These are phyloP conservation scores for Agrilus cyanescens DNA, from an alignment of 2,888 invertebrate genomes.

Conservation along the genomic window DNA sequence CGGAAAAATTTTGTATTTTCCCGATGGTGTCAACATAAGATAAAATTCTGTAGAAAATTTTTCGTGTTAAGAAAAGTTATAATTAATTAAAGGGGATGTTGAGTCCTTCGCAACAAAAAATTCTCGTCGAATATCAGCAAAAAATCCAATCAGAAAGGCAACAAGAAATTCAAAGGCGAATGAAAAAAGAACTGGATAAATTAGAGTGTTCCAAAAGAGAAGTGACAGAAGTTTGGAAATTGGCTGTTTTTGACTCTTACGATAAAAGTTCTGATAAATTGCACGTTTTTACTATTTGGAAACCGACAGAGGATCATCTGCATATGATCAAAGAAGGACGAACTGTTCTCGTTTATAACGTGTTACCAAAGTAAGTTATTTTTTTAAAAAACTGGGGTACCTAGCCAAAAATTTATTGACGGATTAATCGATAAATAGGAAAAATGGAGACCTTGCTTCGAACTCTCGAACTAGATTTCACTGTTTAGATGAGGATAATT, in stretches of 20 bases:
- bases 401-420: background rate
- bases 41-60: no score
- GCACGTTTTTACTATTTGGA: conserved; percentile 57
- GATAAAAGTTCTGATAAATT: conserved; percentile 19
- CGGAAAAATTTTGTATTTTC: no score
- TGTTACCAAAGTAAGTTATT: conserved; percentile 36
- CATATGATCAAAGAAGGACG: conserved; percentile 50
- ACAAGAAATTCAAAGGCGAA: conserved; percentile 18
- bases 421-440: conserved; percentile 16
- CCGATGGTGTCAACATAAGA: no score
- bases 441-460: conserved; percentile 23
- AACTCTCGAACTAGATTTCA: conserved; percentile 16
- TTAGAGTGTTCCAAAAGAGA: conserved; percentile 23
- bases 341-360: conserved; percentile 47
- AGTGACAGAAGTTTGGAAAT: conserved; percentile 35
- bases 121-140: conserved; percentile 34
- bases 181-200: conserved; percentile 19
- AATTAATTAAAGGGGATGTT: conserved; percentile 34
- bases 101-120: conserved; percentile 34
- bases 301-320: conserved; percentile 48
- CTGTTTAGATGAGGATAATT: conserved; percentile 17
- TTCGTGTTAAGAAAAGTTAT: background rate
- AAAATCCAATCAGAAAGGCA: conserved; percentile 29
- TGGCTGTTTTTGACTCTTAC: conserved; percentile 35
- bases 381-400: conserved; percentile 8